Evolutionary conservation across 1,140 invertebrate species (phyloP), one percentile per base, ranked within the genome.

Genomic region (Sitodiplosis mosellana): DNA sequence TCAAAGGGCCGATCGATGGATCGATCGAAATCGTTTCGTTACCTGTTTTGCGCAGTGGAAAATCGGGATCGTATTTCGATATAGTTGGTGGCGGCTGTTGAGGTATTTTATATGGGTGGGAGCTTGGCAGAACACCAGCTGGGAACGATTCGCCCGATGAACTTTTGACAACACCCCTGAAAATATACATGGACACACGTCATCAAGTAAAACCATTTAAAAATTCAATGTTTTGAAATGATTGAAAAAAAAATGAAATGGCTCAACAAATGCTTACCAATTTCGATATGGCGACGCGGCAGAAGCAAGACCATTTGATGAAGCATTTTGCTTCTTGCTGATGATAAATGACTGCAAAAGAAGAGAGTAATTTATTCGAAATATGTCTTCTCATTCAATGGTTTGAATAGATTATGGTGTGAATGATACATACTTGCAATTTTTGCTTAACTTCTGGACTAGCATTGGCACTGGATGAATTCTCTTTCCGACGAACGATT

Each of bases 391-490:
- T 17, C 15, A 34, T 15, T 21, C 1, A 46, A 41, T 36, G 41
- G 10, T 41, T 15, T 40, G 20, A 46, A 48, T 41, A 48, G 19
- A 41, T 19, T 48, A 38, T 42, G 21, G 42, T n/a, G 20, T 33
- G 22, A 7, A 8, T 15, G 33, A 43, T 49, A 55, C 56, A 66
- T 64, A 84, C 83, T 75, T 85, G 83, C 55, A 97, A 72, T 57
- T 87, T 87, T 68, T 91, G 87, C 67, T 96, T 96, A 53, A 97
- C 92, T 69, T 94, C 90, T 12, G 85, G 83, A 48, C 90, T 94
- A 38, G 91, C 90, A 52, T 92, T 81, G 18, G 91, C 91, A 71
- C 89, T 93, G 68, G 91, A 86, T 66, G 91, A 87, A 61, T 91
- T 92, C 66, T 93, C 91, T 54, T 86, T 81, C 45, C 46, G 86